Conservation (phyloP, 2,113 vertebrate species). For the Embiotoca jacksoni region DNA sequence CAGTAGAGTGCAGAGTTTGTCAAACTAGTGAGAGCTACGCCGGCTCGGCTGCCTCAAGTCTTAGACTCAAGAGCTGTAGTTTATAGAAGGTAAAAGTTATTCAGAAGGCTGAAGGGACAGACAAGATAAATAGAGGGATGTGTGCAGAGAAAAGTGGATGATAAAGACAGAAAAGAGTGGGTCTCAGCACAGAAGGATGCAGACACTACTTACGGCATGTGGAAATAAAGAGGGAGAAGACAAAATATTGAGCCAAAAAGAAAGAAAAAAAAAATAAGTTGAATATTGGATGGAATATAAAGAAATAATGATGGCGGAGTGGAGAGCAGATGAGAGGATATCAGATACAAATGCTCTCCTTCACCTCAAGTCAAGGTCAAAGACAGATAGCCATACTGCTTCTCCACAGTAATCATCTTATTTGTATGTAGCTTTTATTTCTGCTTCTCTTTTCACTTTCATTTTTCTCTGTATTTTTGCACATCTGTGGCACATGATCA, state of each 20-base stretch:
- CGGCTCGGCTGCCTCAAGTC: neutral
- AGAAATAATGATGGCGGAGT: conserved; percentile 32
- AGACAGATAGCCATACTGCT: conserved; percentile 19
- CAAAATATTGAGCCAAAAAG: conserved; percentile 5
- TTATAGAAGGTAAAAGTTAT: neutral
- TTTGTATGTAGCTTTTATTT: conserved; percentile 23
- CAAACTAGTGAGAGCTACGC: conserved; percentile 24
- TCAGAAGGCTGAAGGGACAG: neutral
- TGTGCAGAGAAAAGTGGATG: neutral
- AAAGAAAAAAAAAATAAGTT: neutral
- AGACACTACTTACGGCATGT: neutral
- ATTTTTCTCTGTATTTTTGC: neutral
- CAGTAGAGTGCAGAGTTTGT: conserved; percentile 25
- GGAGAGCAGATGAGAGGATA: conserved; percentile 24
- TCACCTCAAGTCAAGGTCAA: conserved; percentile 57
- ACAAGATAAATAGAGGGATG: too few species aligned
- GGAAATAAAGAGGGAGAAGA: conserved; percentile 13
- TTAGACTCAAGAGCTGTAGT: conserved; percentile 12
- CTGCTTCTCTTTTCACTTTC: conserved; percentile 12
- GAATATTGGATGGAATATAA: neutral
- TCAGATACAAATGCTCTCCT: conserved; percentile 15
- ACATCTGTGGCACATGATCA: conserved; percentile 9
- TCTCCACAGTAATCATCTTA: conserved; percentile 20
- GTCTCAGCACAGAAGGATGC: neutral
- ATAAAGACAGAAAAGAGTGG: conserved; percentile 1